Evolutionary conservation across 2,113 vertebrate genomes (phyloP), one percentile per base, ranked within the genome.

Genomic region (Lophura nycthemera): DNA sequence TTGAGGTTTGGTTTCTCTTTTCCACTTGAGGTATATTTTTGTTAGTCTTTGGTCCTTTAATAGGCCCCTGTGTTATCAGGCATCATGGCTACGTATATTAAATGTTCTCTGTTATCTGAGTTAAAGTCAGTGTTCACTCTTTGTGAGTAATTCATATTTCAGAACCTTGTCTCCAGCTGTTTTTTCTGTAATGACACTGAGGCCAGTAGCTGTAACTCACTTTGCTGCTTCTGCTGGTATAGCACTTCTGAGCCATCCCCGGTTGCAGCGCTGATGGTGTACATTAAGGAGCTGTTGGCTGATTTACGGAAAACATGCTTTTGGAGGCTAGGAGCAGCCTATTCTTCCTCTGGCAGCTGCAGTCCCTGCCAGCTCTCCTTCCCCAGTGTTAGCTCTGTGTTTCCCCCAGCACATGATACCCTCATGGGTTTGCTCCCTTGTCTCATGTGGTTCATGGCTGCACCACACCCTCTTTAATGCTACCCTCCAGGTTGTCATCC

Each of bases 321-420:
- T 61, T 38, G 75, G 45, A 86, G 27, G n/a, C 50, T 74, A 40
- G 72, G 50, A 52, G 36, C 40, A 47, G 74, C 34, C 36, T 78
- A 52, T 64, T 29, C 45, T 84, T 57, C 30, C 17, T 57, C 54
- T 57, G 54, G 54, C 30, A 57, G 54, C 54, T 56, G 38, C 3
- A 47, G 36, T 30, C 50, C 25, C 45, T 88, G 48, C 29, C 56
- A 47, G 50, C 56, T 84, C 16, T n/a, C 12, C 27, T 47, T 77
- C 24, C 32, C 7, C 48, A 52, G 5, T 0, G 0, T 34, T 40
- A 76, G 48, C 32, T 34, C 42, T 2, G 38, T 22, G 19, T 36
- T 47, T 17, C 54, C 36, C 25, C 11, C 12, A 32, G 71, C 1
- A 2, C 19, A 4, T 1, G 6, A 8, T 59, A 32, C 3, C 34